These are phyloP conservation scores for Melanogrammus aeglefinus DNA, from an alignment of 2,797 vertebrate species.

Conservation along the genomic window DNA sequence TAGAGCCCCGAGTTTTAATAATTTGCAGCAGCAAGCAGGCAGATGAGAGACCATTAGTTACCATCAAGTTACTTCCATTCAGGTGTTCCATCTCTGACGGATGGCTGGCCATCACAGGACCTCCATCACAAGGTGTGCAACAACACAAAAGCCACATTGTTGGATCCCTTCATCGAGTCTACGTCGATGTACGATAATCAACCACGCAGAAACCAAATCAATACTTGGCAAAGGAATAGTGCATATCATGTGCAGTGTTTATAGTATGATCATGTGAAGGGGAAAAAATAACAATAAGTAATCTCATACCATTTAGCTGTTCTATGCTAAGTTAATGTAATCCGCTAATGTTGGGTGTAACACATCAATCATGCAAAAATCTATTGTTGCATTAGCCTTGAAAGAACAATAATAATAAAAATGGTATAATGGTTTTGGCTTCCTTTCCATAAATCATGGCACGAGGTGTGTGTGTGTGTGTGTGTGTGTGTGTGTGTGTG, in stretches of 20 bases:
- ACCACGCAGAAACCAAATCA: slow-evolving; percentile 46
- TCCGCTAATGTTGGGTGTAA: slow-evolving; percentile 84
- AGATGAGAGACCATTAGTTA: slow-evolving; percentile 53
- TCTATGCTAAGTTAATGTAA: slow-evolving; percentile 85
- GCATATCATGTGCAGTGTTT: slow-evolving; percentile 62
- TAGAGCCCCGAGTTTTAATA: slow-evolving; percentile 52
- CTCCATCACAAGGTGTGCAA: not conserved
- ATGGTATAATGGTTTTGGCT: slow-evolving; percentile 83
- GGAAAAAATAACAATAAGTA: slow-evolving; percentile 79
- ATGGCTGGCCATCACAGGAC: slow-evolving; percentile 35
- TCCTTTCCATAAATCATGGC: slow-evolving; percentile 81
- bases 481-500: not conserved
- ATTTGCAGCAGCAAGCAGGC: slow-evolving; percentile 59
- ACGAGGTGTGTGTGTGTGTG: slow-evolving; percentile 7
- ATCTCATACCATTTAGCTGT: slow-evolving; percentile 80
- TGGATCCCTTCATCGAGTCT: slow-evolving; percentile 22
- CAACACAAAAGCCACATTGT: slow-evolving; percentile 36
- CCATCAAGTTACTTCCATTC: slow-evolving; percentile 45
- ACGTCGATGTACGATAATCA: slow-evolving; percentile 36
- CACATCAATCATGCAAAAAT: slow-evolving; percentile 84
- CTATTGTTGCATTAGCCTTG: slow-evolving; percentile 86
- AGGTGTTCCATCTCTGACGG: slow-evolving; percentile 57
- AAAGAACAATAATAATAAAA: slow-evolving; percentile 88
- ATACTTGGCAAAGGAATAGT: slow-evolving; percentile 73
- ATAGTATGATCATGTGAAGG: slow-evolving; percentile 68